These are phyloP conservation scores for Ailuropoda melanoleuca DNA, from an alignment of 2,113 vertebrate species.

Conservation along the genomic window DNA sequence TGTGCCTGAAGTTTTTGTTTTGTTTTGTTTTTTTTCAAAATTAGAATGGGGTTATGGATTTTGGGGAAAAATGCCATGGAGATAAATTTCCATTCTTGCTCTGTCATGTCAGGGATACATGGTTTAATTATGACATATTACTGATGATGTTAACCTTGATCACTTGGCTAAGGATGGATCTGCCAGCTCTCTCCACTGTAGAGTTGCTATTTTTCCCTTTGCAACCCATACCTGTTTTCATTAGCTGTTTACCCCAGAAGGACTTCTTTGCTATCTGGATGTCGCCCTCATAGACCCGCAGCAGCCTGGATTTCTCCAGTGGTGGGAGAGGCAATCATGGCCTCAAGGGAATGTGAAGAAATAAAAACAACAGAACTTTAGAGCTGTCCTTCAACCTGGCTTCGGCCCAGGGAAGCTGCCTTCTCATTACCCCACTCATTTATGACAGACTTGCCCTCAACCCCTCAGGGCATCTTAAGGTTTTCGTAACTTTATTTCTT, in stretches of 20 bases:
- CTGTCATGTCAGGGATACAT: background rate
- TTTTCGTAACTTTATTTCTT: slow-evolving; percentile 43
- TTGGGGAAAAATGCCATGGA: background rate
- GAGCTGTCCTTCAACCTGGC: background rate
- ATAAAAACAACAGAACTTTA: background rate
- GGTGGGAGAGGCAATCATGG: background rate
- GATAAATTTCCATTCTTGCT: background rate
- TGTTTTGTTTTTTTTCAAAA: background rate
- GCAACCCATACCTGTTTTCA: background rate
- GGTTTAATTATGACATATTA: background rate
- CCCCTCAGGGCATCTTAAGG: background rate
- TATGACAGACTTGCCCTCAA: background rate
- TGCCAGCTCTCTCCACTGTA: background rate
- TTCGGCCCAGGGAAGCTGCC: background rate
- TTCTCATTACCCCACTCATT: background rate
- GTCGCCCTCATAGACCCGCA: background rate
- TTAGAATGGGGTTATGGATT: background rate
- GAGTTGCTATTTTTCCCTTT: background rate
- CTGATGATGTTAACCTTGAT: background rate
- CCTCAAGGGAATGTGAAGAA: background rate
- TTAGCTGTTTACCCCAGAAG: background rate
- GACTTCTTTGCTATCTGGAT: background rate
- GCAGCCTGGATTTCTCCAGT: background rate
- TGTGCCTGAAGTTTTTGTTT: background rate
- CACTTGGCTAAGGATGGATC: background rate